Conservation (phyloP, 2,113 vertebrate genomes). For the Trogon melanurus region DNA sequence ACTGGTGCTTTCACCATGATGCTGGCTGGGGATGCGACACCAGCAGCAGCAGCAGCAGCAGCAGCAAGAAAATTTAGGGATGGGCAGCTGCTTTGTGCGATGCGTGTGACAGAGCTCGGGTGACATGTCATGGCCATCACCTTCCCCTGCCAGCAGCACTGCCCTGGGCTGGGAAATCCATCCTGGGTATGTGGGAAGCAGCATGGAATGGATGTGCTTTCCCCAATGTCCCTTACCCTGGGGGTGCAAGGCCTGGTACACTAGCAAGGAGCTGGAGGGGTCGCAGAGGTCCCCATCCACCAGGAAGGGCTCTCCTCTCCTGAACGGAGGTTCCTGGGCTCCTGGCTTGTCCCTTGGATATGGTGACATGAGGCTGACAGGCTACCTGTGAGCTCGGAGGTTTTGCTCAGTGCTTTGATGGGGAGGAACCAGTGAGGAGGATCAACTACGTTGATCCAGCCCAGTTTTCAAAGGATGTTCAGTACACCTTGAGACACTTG, state of each 20-base stretch:
- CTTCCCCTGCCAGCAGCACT: not conserved
- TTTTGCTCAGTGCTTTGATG: not conserved
- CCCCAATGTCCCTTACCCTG: not conserved
- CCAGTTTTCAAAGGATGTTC: not conserved
- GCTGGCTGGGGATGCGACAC: not conserved
- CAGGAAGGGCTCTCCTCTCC: not conserved
- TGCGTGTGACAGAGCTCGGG: not conserved
- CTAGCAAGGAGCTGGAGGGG: not conserved
- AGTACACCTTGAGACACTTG: not conserved
- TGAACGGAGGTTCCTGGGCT: not conserved
- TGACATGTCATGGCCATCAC: fast-evolving
- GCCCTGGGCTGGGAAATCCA: fast-evolving
- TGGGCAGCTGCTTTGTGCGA: fast-evolving
- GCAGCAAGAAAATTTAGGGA: not conserved
- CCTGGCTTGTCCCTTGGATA: not conserved
- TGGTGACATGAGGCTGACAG: not conserved
- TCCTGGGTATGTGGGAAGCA: fast-evolving
- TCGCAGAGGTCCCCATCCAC: not conserved
- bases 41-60: not conserved
- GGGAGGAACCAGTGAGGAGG: not conserved
- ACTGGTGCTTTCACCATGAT: not conserved
- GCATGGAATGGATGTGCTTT: not conserved
- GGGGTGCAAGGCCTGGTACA: not conserved
- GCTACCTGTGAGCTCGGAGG: not conserved
- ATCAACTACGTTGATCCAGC: not conserved